phyloP scores from a whole-genome alignment of 2,888 invertebrate genomes.

The Eucera pruinosa region DNA sequence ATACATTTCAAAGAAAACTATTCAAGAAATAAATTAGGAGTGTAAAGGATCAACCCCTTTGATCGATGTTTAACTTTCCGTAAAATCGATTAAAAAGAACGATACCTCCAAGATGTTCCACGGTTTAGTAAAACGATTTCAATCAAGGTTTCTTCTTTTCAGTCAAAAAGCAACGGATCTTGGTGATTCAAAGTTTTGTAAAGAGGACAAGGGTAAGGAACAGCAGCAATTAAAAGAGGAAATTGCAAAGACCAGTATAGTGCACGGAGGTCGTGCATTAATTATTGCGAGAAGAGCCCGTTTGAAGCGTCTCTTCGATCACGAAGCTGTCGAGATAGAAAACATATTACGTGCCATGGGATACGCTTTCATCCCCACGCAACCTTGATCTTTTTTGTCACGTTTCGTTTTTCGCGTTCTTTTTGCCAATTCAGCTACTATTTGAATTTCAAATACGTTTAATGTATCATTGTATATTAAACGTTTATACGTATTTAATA shows the following conservation, averaged over 20 bases:
- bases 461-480: neutral
- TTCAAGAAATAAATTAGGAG: too few species aligned
- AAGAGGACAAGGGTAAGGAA: constrained; percentile 37
- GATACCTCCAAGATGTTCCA: too few species aligned
- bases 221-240: constrained; percentile 49
- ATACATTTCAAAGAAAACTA: too few species aligned
- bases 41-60: too few species aligned
- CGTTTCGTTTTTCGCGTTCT: constrained; percentile 32
- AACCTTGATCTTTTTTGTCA: constrained; percentile 63
- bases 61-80: too few species aligned
- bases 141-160: too few species aligned
- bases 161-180: constrained; percentile 45
- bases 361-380: constrained; percentile 73
- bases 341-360: constrained; percentile 66
- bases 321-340: constrained; percentile 62
- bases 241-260: constrained; percentile 50
- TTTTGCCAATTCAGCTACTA: neutral
- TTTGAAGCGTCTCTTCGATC: constrained; percentile 56
- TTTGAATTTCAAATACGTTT: neutral
- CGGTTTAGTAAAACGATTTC: too few species aligned
- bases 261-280: constrained; percentile 51
- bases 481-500: too few species aligned
- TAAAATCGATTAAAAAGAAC: too few species aligned
- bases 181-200: constrained; percentile 20
- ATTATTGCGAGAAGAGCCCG: constrained; percentile 61